phyloP scores from a whole-genome alignment of 2,888 invertebrate species.

The Oscheius myriophilus region DNA sequence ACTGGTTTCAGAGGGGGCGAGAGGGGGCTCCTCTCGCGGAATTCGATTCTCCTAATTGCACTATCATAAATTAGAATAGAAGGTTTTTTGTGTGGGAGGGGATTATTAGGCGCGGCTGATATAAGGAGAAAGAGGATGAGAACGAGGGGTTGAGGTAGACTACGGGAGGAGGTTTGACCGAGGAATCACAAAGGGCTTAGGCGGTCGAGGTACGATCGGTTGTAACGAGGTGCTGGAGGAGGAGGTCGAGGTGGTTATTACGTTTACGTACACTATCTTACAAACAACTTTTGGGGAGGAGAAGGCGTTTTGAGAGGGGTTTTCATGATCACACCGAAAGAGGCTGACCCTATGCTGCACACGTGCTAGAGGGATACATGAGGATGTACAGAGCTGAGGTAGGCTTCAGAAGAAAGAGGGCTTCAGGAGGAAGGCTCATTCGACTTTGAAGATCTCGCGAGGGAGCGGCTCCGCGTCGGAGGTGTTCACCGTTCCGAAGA shows the following conservation, averaged over 20 bases:
- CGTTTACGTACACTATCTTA: no score
- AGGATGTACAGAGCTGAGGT: constrained; percentile 10
- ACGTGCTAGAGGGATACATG: constrained; percentile 11
- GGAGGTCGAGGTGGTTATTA: not conserved
- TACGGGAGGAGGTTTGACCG: not conserved
- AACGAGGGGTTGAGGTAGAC: no score
- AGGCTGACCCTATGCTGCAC: no score
- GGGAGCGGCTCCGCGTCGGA: constrained; percentile 60
- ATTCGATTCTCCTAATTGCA: constrained; percentile 18
- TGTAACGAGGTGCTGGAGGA: constrained; percentile 16
- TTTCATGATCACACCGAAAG: no score
- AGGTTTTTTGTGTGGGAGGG: not conserved
- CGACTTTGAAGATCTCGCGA: constrained; percentile 62
- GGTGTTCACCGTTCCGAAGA: constrained; percentile 61
- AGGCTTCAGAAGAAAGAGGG: not conserved
- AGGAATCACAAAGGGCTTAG: constrained; percentile 23
- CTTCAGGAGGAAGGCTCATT: constrained; percentile 9
- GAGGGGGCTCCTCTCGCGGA: not conserved
- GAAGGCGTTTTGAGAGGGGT: no score
- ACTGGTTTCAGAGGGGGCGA: not conserved
- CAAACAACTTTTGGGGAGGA: no score
- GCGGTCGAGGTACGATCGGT: constrained; percentile 27
- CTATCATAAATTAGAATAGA: constrained; percentile 23
- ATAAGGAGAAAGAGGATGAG: constrained; percentile 11
- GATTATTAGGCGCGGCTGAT: constrained; percentile 7